These are phyloP conservation scores for Callorhinus ursinus DNA, from an alignment of 2,113 vertebrate genomes.

Conservation along the genomic window DNA sequence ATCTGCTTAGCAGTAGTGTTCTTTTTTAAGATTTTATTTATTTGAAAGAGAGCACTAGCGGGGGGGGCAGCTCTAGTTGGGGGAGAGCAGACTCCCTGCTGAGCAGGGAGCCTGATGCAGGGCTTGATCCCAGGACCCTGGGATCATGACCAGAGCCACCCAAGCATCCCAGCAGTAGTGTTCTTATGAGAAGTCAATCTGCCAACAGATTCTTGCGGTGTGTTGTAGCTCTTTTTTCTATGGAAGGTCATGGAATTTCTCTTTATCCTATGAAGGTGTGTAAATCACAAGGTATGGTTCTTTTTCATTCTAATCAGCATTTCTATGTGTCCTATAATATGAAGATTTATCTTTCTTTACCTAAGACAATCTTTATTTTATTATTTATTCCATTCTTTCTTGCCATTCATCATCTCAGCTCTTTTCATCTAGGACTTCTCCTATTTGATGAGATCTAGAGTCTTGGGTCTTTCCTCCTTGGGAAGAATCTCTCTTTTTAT, in stretches of 20 bases:
- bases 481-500: background rate
- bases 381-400: background rate
- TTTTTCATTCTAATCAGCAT: background rate
- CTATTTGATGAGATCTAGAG: background rate
- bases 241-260: background rate
- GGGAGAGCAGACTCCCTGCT: too few species aligned
- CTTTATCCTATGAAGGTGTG: background rate
- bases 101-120: too few species aligned
- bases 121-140: too few species aligned
- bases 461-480: background rate
- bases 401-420: background rate
- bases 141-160: too few species aligned
- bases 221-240: background rate
- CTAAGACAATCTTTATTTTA: background rate
- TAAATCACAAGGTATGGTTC: background rate
- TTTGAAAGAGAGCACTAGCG: too few species aligned
- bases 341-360: background rate
- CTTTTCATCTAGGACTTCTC: background rate
- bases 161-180: background rate
- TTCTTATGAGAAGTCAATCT: background rate
- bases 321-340: background rate
- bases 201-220: background rate
- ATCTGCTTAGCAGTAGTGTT: background rate
- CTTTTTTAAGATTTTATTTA: too few species aligned
- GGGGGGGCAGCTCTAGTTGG: too few species aligned